Evolutionary conservation across 2,113 vertebrate species (phyloP).

Genomic region (Scatophagus argus): DNA sequence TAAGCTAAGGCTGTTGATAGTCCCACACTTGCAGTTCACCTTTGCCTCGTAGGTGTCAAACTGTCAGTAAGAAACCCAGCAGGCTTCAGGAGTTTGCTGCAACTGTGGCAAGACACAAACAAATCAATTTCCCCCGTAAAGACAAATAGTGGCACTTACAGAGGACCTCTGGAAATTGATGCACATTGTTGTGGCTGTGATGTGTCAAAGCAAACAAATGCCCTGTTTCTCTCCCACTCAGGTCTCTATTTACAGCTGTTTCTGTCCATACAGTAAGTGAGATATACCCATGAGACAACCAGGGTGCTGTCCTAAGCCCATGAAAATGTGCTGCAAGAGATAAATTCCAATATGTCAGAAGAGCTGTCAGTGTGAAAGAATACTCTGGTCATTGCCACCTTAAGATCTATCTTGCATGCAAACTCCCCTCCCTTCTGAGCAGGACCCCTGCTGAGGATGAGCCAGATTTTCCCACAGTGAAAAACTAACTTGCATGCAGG

Average conservation of each 20-base stretch:
- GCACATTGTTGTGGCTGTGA: slow-evolving; percentile 40
- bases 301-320: slow-evolving; percentile 58
- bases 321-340: slow-evolving; percentile 77
- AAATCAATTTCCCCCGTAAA: slow-evolving; percentile 54
- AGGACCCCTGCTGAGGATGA: slow-evolving; percentile 70
- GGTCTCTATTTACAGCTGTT: slow-evolving; percentile 67
- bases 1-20: slow-evolving; percentile 74
- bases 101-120: slow-evolving; percentile 47
- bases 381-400: slow-evolving; percentile 75
- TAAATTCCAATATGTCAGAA: slow-evolving; percentile 81
- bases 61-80: slow-evolving; percentile 65
- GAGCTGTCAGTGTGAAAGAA: slow-evolving; percentile 79
- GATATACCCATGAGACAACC: slow-evolving; percentile 44
- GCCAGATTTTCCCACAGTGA: slow-evolving; percentile 79
- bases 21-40: slow-evolving; percentile 64
- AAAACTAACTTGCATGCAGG: slow-evolving; percentile 18
- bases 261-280: slow-evolving; percentile 65
- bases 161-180: slow-evolving; percentile 15
- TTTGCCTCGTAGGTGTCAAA: slow-evolving; percentile 71
- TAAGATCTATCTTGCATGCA: slow-evolving; percentile 70
- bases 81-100: slow-evolving; percentile 54
- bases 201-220: slow-evolving; percentile 72
- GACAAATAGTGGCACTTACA: slow-evolving; percentile 48
- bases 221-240: slow-evolving; percentile 37
- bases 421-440: slow-evolving; percentile 32